Base-by-base conservation (phyloP, 2,797 vertebrate species). In the Etheostoma nigrum region DNA sequence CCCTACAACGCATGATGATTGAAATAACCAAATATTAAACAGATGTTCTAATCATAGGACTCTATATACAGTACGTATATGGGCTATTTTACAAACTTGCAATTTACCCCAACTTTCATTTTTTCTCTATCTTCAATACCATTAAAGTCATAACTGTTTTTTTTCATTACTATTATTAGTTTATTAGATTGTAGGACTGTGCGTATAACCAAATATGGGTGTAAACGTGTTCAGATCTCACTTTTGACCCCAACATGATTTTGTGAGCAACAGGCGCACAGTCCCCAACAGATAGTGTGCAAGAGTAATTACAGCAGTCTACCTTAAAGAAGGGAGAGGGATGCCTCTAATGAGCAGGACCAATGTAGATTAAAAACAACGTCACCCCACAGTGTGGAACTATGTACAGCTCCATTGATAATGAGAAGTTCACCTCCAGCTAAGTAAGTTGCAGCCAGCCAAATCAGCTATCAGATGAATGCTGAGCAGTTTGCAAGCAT, bases 381-480 rank as follows among this genome's bases (percentile, higher is more conserved):
- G 69, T 79, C 33, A 5, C 55, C 1, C 7, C 76, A 72, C 71
- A 55, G 64, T 4, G 23, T 72, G 79, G 30, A 66, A 21, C 76
- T 36, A 78, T 2, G 51, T 81, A 78, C 61, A 81, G 74, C 74
- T 54, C 76, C 72, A 25, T 69, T 54, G 79, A 82, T 88, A 86
- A 89, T 88, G 83, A 88, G 70, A 86, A 86, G 78, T 84, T 89
- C 82, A 89, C 74, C 83, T 86, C 75, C 65, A 86, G 88, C 82
- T 68, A 81, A 82, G 77, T 75, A 86, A 89, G 81, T 82, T 53
- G n/a, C 82, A 81, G 81, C 67, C 75, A 57, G 64, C 67, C 71
- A 49, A 72, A 84, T 64, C 75, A 72, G 83, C 78, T 75, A 90
- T 89, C 83, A 91, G 79, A 92, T 91, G 83, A 73, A 67, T 68